Base-by-base conservation (phyloP, 35 echinoderm and acorn worm genomes). In the Strongylocentrotus purpuratus region DNA sequence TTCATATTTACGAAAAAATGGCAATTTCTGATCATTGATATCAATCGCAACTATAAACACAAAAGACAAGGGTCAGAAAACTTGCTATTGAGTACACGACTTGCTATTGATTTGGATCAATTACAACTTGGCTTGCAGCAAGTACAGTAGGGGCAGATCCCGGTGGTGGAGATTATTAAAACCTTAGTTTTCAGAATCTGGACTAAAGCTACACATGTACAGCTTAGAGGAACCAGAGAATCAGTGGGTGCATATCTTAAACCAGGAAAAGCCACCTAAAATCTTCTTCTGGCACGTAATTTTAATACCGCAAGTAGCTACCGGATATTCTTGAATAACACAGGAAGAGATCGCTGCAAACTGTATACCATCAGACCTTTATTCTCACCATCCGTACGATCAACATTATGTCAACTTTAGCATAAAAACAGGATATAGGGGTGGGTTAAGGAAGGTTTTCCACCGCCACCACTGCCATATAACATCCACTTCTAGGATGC, bases 241-340 rank as follows among this genome's bases (percentile, higher is more conserved):
- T 78, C 20, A 5, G 65, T 78, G 65, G 20, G 65, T 28, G 20
- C n/a, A 4, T 78, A 78, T 78, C 20, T 18, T 28, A 28, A 22
- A 4, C 65, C 65, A 78, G 28, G 28, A 28, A 55, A 41, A 41
- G 35, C 50, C 1, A 55, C 11, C 10, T 55, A 6, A 55, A 28
- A n/a, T 15, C 20, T 22, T 78, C 65, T 78, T 8, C 61, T 70
- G 17, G 65, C 22, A 22, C 22, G 20, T 78, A n/a, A 7, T 78
- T 28, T n/a, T n/a, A n/a, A n/a, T 28, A 78, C 65, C 65, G n/a
- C 20, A 15, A 28, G 65, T 78, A 78, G 65, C 65, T 78, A 78
- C 22, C 65, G 65, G 65, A 78, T 78, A 28, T 78, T 78, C 65
- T 78, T 78, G 65, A 78, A 78, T 78, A 78, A 78, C 65, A 78